A percentile compares a stretch with the other conserved stretches of the same genome.
Conservation (phyloP, 1,140 invertebrate genomes). For the Caenorhabditis remanei region DNA sequence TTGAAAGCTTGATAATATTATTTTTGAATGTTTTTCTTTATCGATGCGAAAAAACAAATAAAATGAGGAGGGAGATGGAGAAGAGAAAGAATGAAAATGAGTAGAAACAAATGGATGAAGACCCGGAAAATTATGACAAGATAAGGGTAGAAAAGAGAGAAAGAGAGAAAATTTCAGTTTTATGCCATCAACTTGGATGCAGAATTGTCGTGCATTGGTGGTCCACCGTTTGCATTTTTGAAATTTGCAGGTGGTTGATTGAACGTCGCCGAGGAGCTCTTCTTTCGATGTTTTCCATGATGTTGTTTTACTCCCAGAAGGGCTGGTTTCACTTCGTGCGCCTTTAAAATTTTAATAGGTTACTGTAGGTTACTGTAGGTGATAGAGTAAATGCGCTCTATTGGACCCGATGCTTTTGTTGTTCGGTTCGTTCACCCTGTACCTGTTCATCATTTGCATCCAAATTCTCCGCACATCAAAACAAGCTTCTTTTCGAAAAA, state of each 20-base stretch:
- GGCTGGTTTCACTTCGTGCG: conserved; percentile 67
- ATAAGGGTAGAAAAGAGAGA: neutral
- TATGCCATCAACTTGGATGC: conserved; percentile 28
- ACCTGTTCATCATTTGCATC: no score
- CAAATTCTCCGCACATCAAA: no score
- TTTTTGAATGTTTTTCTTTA: neutral
- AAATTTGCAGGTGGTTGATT: conserved; percentile 26
- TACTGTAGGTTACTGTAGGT: neutral
- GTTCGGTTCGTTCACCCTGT: no score
- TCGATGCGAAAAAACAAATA: neutral
- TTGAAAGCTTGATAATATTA: neutral
- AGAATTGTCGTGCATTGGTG: conserved; percentile 12
- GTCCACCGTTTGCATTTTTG: conserved; percentile 60
- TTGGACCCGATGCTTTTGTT: no score
- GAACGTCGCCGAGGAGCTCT: conserved; percentile 56
- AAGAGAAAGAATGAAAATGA: neutral
- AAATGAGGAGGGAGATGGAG: neutral
- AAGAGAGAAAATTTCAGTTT: neutral
- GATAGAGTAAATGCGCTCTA: no score
- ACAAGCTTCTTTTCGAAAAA: neutral
- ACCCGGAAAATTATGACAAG: neutral
- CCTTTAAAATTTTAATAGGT: conserved; percentile 44
- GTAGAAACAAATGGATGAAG: neutral
- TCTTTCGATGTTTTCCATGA: conserved; percentile 65
- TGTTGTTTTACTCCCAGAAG: conserved; percentile 55